Conservation (phyloP, 2,113 vertebrate species). For the Paraplagusia blochii region DNA sequence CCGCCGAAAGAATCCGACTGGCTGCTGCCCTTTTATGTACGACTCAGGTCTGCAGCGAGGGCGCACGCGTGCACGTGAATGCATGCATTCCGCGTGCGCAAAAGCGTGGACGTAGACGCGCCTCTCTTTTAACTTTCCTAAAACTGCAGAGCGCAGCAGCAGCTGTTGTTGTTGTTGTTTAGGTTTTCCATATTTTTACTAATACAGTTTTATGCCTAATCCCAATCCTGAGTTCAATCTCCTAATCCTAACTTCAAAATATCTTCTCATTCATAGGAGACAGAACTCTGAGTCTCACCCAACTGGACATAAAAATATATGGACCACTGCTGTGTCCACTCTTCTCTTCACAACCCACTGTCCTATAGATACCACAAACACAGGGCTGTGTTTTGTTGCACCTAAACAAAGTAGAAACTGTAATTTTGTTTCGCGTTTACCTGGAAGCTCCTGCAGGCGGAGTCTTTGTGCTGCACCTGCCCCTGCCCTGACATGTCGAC, state of each 20-base stretch:
- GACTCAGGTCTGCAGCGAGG: background rate
- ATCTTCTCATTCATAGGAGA: too few species aligned
- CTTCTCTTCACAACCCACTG: too few species aligned
- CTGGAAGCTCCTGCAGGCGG: constrained; percentile 18
- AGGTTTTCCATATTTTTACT: too few species aligned
- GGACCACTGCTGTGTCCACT: too few species aligned
- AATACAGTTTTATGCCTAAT: background rate
- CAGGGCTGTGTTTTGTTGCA: background rate
- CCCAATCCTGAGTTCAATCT: background rate
- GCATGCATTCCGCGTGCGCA: constrained; percentile 1
- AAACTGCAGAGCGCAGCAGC: too few species aligned
- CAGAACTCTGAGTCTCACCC: too few species aligned
- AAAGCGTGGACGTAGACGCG: background rate
- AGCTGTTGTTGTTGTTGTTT: too few species aligned
- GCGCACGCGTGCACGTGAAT: constrained; percentile 11
- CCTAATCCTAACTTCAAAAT: too few species aligned
- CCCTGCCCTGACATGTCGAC: constrained; percentile 33
- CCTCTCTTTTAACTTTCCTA: too few species aligned
- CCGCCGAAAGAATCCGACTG: constrained; percentile 13
- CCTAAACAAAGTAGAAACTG: constrained; percentile 25
- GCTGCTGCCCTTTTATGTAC: constrained; percentile 43
- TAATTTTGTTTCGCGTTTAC: constrained; percentile 39
- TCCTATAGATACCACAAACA: too few species aligned
- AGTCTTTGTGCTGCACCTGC: background rate
- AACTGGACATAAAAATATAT: too few species aligned